Evolutionary conservation across 1,140 invertebrate genomes (phyloP), one percentile per base, ranked within the genome.

Genomic region (Drosophila asahinai): DNA sequence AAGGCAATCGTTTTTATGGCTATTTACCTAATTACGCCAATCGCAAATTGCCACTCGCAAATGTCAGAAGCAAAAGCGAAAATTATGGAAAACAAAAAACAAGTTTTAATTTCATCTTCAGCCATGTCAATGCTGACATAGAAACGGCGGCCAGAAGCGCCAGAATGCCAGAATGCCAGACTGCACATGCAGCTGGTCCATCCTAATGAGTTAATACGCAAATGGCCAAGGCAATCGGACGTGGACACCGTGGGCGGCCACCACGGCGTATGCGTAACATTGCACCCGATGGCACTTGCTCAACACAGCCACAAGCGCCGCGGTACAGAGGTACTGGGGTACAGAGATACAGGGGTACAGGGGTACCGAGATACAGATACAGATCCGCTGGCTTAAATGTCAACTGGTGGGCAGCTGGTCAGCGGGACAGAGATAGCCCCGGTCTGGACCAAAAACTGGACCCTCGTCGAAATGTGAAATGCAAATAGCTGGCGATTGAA

Each of bases 11-110:
- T 48, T 74, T 77, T 77, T 67, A 86, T 82, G 76, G 65, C 75
- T 70, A 80, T 82, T 82, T 81, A 68, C 80, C 84, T 91, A 91
- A 91, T 86, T 90, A 79, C 82, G 80, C 72, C 84, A 91, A 89
- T 86, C 38, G 51, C 68, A 42, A 72, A 72, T 72, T 68, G 68
- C 70, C 43, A 66, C 36, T 70, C 25, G 74, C 71, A 91, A 91
- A 91, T 91, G 90, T 91, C 89, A 86, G 83, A 51, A 59, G 75
- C 73, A 64, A 60, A 57, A 77, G 70, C 55, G 57, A 84, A 83
- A 83, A 81, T 73, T 72, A 64, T 64, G 74, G 66, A 64, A 30
- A 62, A 55, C 40, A 40, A 66, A 58, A 84, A 89, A 89, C 86
- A 82, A 75, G 86, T 89, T 89, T 90, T 68, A 73, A 83, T 87